Conservation (phyloP, 1,140 invertebrate genomes). For the Whitmania pigra region DNA sequence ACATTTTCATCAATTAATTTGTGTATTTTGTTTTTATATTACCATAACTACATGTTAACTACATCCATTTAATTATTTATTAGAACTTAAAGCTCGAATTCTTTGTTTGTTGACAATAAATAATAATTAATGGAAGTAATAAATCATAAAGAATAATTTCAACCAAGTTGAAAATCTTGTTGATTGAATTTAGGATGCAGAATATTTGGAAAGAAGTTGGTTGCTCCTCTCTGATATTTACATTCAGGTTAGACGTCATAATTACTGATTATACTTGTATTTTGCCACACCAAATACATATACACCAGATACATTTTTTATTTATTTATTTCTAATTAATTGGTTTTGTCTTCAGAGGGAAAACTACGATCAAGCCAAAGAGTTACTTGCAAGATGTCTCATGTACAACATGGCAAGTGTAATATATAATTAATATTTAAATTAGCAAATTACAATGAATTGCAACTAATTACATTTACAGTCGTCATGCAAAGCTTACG, state of each 20-base stretch:
- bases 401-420: conserved; percentile 66
- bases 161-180: background rate
- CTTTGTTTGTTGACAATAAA: background rate
- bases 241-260: conserved; percentile 50
- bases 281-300: background rate
- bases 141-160: background rate
- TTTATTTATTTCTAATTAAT: background rate
- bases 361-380: conserved; percentile 72
- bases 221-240: conserved; percentile 80
- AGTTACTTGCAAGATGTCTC: conserved; percentile 64
- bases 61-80: background rate
- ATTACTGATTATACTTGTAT: background rate
- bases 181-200: conserved; percentile 55
- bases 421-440: background rate
- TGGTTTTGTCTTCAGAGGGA: conserved; percentile 44
- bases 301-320: background rate
- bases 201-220: conserved; percentile 89
- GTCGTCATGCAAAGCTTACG: conserved; percentile 76
- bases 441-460: too few relatives aligned
- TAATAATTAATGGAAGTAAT: background rate
- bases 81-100: background rate
- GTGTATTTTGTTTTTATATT: background rate
- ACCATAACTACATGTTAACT: too few relatives aligned
- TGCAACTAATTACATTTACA: conserved; percentile 23
- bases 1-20: background rate